Evolutionary conservation across 1,140 invertebrate species (phyloP), one percentile per base, ranked within the genome.

Genomic region (Orius insidiosus): DNA sequence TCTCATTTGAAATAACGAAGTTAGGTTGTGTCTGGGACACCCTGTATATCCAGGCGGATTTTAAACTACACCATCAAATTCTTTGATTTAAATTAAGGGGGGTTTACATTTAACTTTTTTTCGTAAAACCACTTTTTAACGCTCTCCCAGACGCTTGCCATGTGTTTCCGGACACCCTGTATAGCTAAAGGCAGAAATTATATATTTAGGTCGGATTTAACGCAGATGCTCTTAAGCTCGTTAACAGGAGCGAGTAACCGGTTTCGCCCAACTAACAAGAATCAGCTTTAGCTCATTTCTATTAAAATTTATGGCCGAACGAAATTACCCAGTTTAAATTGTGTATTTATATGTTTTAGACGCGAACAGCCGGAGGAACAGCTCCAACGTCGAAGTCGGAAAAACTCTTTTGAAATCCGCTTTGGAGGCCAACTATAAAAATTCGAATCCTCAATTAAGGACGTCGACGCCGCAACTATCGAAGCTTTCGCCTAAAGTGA

Each of bases 331-430:
- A 4, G 24, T 4, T n/a, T n/a, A n/a, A n/a, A n/a, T n/a, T n/a
- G n/a, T n/a, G n/a, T n/a, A n/a, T n/a, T n/a, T n/a, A n/a, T 10
- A 31, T 33, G 30, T 30, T 47, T 3, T 37, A 38, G 42, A 42
- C n/a, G 31, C 33, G 9, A 36, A 49, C 19, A 55, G 55, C 30
- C 24, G 55, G 44, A 50, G 56, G 36, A 55, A 44, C 47, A 54
- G 50, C 39, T 45, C 50, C 1, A 49, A 42, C 40, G 37, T 39
- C 33, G 52, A 50, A 16, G 10, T 46, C 9, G 37, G 46, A 4
- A 41, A 37, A 53, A 31, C 45, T 46, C 32, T 53, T 2, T 31
- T 55, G 0, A 55, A 55, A 33, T 51, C 54, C 8, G 47, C 52
- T n/a, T 31, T 55, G 13, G 54, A 55, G 35, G 44, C 47, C 24